Evolutionary conservation across 2,113 vertebrate genomes (phyloP).

Genomic region (Coturnix japonica): DNA sequence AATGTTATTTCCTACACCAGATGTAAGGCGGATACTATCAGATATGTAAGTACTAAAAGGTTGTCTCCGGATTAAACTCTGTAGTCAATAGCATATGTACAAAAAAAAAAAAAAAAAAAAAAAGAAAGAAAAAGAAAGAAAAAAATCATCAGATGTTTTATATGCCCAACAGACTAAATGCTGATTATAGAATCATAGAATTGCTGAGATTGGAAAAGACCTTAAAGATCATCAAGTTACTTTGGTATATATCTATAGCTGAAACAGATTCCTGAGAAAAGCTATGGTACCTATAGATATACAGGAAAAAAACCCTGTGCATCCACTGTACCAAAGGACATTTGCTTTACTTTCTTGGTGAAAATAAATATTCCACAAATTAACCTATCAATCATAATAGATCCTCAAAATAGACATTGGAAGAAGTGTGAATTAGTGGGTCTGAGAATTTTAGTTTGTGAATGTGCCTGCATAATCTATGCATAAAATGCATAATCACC

Average conservation of each 20-base stretch:
- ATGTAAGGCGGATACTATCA: not conserved
- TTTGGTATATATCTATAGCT: not conserved
- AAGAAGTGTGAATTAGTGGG: not conserved
- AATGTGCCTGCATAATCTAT: not conserved
- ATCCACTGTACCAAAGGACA: not conserved
- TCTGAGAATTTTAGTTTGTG: not conserved
- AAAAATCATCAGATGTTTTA: not conserved
- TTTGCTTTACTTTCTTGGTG: not conserved
- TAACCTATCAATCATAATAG: not conserved
- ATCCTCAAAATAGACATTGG: not conserved
- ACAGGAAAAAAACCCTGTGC: not conserved
- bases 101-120: not conserved
- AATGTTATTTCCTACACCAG: not conserved
- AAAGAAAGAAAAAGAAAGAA: too few species aligned
- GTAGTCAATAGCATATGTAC: not conserved
- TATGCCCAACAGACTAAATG: not conserved
- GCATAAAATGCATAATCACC: not conserved
- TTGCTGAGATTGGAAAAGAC: too few species aligned
- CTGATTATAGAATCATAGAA: not conserved
- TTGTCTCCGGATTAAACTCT: not conserved
- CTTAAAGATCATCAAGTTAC: too few species aligned
- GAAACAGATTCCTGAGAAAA: not conserved
- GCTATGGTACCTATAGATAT: not conserved
- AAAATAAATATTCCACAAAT: not conserved
- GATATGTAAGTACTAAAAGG: not conserved